Evolutionary conservation across 2,797 vertebrate species (phyloP).

Genomic region (Molossus molossus): DNA sequence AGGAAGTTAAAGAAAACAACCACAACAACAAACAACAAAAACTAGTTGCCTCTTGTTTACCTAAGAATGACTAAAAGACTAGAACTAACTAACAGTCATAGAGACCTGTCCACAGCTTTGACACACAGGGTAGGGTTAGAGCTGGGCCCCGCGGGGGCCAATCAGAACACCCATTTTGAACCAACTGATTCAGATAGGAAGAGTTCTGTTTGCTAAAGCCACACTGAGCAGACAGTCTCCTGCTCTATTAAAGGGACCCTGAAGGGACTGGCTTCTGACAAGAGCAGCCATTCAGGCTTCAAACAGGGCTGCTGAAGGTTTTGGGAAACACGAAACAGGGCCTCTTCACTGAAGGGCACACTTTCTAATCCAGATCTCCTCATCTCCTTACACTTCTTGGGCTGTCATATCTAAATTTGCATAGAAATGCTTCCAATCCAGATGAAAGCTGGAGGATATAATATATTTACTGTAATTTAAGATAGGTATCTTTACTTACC

Average conservation of each 20-base stretch:
- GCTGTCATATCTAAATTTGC: neutral
- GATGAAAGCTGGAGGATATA: constrained; percentile 11
- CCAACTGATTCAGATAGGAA: neutral
- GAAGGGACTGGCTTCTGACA: neutral
- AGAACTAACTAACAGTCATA: neutral
- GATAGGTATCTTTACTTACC: neutral
- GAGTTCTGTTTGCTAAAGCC: neutral
- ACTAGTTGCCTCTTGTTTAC: neutral
- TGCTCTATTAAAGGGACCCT: neutral
- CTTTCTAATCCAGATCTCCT: neutral
- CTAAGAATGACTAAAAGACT: neutral
- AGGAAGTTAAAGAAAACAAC: neutral
- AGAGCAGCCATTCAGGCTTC: neutral
- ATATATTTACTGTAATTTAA: constrained; percentile 52
- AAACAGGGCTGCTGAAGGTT: neutral
- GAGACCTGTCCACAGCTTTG: neutral
- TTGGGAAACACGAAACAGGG: neutral
- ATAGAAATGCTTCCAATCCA: constrained; percentile 29
- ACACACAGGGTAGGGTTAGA: neutral
- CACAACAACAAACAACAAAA: neutral
- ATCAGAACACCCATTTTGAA: neutral
- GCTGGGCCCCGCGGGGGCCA: neutral
- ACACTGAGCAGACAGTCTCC: neutral
- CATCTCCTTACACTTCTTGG: neutral
- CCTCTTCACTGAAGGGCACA: neutral